Evolutionary conservation across 2,113 vertebrate species (phyloP), one percentile per base, ranked within the genome.

Genomic region (Romanogobio albipinnatus): DNA sequence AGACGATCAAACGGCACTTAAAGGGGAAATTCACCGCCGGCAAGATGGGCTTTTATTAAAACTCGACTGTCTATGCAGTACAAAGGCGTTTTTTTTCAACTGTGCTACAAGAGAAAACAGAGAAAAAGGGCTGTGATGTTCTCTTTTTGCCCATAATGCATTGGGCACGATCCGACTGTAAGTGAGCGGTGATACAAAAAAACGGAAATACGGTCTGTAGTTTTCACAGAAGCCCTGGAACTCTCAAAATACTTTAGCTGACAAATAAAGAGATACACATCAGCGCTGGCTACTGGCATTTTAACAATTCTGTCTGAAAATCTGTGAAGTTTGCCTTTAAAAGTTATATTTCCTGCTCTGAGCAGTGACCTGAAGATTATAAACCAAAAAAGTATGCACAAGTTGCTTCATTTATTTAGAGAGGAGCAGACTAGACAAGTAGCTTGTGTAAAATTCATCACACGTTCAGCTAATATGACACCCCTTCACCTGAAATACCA

Each of bases 401-500:
- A n/a, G 39, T 43, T n/a, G 36, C 6, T 4, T 71, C 19, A 71
- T 5, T 43, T 70, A 22, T 70, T 71, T 6, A 11, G 33, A 33
- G 61, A 17, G 24, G 43, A 15, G 3, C 59, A 33, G 36, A 3
- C 13, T 22, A 36, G 62, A 53, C 29, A 74, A 53, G 4, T 26
- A 76, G 71, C 76, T 68, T 26, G 47, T 76, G 58, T 68, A 43
- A 68, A 64, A 66, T 81, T 64, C 36, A 36, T 77, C 47, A 36
- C 43, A 13, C 14, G 4, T 39, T 75, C 76, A 33, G 68, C 24
- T 49, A 49, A 49, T 43, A 71, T 19, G 22, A 56, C 62, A 39
- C 73, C 53, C 76, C 39, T 76, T 87, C 78, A 73, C 73, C 78
- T 75, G 83, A 76, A 77, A 85, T 85, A 66, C 62, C 73, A 87